Conservation (phyloP, 2,113 vertebrate genomes). For the Ailurus styani region DNA sequence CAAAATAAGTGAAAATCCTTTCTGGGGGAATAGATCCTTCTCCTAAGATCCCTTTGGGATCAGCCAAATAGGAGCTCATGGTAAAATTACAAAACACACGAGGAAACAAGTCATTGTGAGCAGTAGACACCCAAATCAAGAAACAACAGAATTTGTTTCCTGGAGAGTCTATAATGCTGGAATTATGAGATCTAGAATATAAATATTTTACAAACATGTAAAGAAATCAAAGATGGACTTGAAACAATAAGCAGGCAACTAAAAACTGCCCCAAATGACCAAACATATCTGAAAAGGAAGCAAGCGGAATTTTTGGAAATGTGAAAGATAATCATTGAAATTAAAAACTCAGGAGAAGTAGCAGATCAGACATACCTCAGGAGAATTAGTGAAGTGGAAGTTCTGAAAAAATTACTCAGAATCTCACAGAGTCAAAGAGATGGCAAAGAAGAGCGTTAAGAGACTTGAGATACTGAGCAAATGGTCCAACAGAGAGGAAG, state of each 20-base stretch:
- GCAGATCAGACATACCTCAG: neutral
- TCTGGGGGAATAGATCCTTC: neutral
- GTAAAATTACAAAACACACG: neutral
- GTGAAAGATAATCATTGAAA: neutral
- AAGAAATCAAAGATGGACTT: neutral
- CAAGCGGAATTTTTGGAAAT: neutral
- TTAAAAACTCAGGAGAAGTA: neutral
- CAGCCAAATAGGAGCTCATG: neutral
- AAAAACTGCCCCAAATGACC: neutral
- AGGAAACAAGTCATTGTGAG: neutral
- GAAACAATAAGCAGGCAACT: neutral
- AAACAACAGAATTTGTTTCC: neutral
- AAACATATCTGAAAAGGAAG: slow-evolving; percentile 7
- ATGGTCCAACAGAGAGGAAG: neutral
- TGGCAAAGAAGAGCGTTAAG: neutral
- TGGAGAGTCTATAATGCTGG: neutral
- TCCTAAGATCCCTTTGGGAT: neutral
- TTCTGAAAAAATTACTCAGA: neutral
- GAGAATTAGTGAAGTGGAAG: neutral
- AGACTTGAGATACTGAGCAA: neutral
- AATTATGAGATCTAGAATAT: neutral
- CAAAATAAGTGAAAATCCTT: neutral
- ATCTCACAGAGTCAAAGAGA: neutral
- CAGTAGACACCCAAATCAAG: neutral
- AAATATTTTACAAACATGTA: neutral